A percentile compares a stretch with the other conserved stretches of the same genome.
Evolutionary conservation across 1,140 invertebrate genomes (phyloP).

Genomic region (Lerema accius): DNA sequence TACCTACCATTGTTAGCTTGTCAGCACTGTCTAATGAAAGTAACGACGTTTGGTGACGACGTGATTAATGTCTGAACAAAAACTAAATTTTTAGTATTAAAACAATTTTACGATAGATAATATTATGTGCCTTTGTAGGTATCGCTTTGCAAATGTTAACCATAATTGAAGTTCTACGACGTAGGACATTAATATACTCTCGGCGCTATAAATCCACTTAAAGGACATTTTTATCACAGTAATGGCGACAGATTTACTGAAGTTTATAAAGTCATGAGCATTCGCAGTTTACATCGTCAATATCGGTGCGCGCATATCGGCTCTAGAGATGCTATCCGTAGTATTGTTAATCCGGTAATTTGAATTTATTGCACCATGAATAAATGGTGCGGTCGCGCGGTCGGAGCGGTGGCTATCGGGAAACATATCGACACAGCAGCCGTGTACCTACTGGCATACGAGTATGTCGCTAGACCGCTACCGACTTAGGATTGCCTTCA

Average conservation of each 20-base stretch:
- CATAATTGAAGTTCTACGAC: too few relatives aligned
- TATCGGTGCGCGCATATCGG: constrained; percentile 55
- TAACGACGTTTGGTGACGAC: too few relatives aligned
- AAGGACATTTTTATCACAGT: constrained; percentile 28
- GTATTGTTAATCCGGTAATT: constrained; percentile 81
- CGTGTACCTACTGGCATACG: constrained; percentile 46
- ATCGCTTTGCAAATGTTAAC: too few relatives aligned
- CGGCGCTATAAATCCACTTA: constrained; percentile 2
- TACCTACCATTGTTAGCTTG: too few relatives aligned
- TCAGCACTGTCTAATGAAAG: too few relatives aligned
- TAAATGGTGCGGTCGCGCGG: constrained; percentile 69
- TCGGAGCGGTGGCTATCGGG: constrained; percentile 59
- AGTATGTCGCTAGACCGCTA: constrained; percentile 34
- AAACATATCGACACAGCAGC: constrained; percentile 64
- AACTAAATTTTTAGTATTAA: too few relatives aligned
- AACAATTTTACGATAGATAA: too few relatives aligned
- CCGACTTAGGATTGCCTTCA: constrained; percentile 23
- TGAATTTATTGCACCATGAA: constrained; percentile 80
- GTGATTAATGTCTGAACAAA: too few relatives aligned
- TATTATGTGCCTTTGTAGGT: too few relatives aligned
- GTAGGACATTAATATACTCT: constrained; percentile 1
- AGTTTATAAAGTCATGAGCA: constrained; percentile 48
- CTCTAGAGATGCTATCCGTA: constrained; percentile 68
- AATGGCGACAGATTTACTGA: constrained; percentile 41
- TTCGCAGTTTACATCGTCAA: constrained; percentile 48